Evolutionary conservation across 1,140 invertebrate species (phyloP), one percentile per base, ranked within the genome.

Genomic region (Drosophila bifasciata): DNA sequence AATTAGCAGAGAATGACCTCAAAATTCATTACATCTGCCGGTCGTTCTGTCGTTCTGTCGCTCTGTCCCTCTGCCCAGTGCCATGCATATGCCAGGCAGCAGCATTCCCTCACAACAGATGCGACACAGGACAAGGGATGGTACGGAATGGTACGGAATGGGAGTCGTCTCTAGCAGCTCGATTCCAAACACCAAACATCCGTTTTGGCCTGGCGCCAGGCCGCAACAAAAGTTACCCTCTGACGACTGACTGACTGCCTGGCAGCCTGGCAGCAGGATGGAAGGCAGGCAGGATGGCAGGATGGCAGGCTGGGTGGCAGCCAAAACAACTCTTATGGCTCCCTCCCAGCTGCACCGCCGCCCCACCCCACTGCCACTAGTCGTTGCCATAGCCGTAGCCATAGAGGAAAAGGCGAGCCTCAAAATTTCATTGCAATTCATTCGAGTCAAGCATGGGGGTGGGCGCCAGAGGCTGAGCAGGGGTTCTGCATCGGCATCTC

Each of bases 101-200:
- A 17, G 23, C 32, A 36, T 36, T 36, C 32, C 32, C 32, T 36
- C 11, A 36, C 32, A 36, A 13, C 32, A 36, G 32, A 36, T 36
- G 32, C 32, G 32, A 36, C 28, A 32, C 28, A 32, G 23, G 19
- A n/a, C 28, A 17, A 16, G 36, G 1, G 15, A 32, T 8, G 45
- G 13, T 16, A 7, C 3, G 15, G 1, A 8, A 19, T 11, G 19
- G 28, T 6, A 11, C n/a, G 46, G 36, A 17, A 25, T 59, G 28
- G 64, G 64, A 58, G 67, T 70, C 45, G 44, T 61, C 49, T 63
- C 32, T 11, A 36, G 70, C 59, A 57, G 81, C 80, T 86, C 80
- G 80, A 86, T 85, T 85, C 80, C 80, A 86, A 77, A 85, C 83
- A 85, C 80, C 81, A 86, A 77, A 81, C 81, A 81, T 85, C 81